Evolutionary conservation across 2,888 invertebrate species (phyloP).

Genomic region (Xylota segnis): DNA sequence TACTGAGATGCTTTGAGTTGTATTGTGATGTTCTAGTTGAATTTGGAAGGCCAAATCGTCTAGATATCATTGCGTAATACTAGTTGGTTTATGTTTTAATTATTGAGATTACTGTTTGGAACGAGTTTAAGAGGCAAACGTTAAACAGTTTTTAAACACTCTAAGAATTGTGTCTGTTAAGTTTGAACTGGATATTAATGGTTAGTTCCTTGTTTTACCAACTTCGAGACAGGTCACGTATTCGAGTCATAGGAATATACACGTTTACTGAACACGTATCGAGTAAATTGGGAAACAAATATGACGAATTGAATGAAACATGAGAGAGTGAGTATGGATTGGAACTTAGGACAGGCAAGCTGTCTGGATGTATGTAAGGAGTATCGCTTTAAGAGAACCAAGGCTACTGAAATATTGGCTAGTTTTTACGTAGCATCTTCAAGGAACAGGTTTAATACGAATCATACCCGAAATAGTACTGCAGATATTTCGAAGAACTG

Average conservation of each 20-base stretch:
- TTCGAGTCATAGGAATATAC: neutral
- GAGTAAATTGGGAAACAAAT: neutral
- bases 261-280: neutral
- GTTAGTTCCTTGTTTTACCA: neutral
- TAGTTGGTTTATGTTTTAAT: constrained; percentile 78
- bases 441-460: too few relatives aligned
- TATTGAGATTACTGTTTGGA: constrained; percentile 31
- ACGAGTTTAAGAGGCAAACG: neutral
- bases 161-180: neutral
- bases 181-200: neutral
- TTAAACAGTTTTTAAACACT: neutral
- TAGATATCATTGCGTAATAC: constrained; percentile 5
- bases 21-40: neutral
- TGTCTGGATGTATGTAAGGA: too few relatives aligned
- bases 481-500: too few relatives aligned
- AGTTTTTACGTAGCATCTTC: too few relatives aligned
- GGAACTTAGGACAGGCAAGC: too few relatives aligned
- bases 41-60: neutral
- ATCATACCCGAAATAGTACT: too few relatives aligned
- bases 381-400: too few relatives aligned
- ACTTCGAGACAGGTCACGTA: neutral
- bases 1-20: neutral
- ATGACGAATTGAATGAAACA: constrained; percentile 11
- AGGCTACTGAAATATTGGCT: too few relatives aligned
- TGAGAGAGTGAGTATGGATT: too few relatives aligned